phyloP scores from a whole-genome alignment of 2,797 vertebrate species.

The Bradypus variegatus region DNA sequence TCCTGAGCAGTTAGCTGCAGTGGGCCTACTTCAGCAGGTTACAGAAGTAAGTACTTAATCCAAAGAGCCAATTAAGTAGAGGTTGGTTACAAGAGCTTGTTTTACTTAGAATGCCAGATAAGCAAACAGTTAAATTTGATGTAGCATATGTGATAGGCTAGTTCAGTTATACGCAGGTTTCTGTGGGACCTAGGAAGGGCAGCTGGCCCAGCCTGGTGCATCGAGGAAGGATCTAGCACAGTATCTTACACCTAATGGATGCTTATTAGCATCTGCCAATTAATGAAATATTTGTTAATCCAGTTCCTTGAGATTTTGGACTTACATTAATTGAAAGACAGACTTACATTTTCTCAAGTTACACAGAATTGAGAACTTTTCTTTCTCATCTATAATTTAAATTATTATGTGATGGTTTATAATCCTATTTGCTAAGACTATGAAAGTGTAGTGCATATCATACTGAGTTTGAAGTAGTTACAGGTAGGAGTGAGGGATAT shows the following conservation, averaged over 20 bases:
- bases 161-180: not conserved
- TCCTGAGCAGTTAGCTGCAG: not conserved
- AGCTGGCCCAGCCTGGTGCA: not conserved
- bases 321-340: constrained; percentile 1
- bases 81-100: not conserved
- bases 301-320: not conserved
- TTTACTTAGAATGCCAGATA: not conserved
- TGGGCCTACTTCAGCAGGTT: not conserved
- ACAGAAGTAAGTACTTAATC: not conserved
- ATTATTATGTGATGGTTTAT: not conserved
- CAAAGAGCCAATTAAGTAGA: not conserved
- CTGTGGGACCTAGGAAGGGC: not conserved
- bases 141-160: not conserved
- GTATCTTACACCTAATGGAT: not conserved
- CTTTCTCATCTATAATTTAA: not conserved
- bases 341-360: not conserved
- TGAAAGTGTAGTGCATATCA: not conserved
- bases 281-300: not conserved
- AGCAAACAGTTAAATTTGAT: not conserved
- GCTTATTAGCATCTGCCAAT: not conserved
- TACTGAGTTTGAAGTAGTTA: not conserved
- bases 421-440: not conserved
- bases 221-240: not conserved
- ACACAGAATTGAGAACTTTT: not conserved
- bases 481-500: not conserved